Percentiles rank a stretch among this genome's conserved stretches.
phyloP scores from a whole-genome alignment of 2,113 vertebrate species.

The Pogonocichla stellata region DNA sequence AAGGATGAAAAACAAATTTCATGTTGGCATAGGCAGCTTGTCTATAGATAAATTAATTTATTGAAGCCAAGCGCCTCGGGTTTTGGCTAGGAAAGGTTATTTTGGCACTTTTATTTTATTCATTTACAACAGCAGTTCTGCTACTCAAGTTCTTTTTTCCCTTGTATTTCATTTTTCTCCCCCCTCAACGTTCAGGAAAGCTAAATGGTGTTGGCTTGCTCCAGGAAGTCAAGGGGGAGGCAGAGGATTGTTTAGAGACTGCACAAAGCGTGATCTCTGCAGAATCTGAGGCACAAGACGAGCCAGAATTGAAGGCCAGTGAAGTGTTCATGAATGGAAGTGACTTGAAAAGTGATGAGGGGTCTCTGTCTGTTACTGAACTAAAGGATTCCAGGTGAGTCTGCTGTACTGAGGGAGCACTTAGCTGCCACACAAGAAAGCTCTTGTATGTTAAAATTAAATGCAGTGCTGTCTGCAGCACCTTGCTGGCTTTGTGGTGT shows the following conservation, averaged over 20 bases:
- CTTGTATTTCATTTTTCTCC: neutral
- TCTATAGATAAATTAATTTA: fast-evolving
- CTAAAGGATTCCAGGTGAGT: constrained; percentile 73
- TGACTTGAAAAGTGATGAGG: constrained; percentile 64
- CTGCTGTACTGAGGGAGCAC: neutral
- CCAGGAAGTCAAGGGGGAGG: neutral
- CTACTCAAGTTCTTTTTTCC: neutral
- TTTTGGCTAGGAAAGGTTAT: neutral
- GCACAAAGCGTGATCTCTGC: neutral
- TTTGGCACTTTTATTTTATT: neutral
- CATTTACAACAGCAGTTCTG: neutral
- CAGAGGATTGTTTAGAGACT: neutral
- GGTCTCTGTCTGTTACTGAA: constrained; percentile 48
- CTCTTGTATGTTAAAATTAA: neutral
- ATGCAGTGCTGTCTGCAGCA: neutral
- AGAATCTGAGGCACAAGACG: neutral
- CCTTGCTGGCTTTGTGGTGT: neutral
- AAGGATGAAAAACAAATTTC: neutral
- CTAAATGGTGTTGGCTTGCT: constrained; percentile 14
- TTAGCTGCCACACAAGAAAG: neutral
- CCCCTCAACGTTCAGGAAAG: neutral
- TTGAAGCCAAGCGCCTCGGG: neutral
- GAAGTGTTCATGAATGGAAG: constrained; percentile 74
- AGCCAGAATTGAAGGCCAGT: neutral
- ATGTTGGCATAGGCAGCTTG: neutral